phyloP scores from a whole-genome alignment of 53 echinoderm and acorn worm species.

The Echinometra lucunter region DNA sequence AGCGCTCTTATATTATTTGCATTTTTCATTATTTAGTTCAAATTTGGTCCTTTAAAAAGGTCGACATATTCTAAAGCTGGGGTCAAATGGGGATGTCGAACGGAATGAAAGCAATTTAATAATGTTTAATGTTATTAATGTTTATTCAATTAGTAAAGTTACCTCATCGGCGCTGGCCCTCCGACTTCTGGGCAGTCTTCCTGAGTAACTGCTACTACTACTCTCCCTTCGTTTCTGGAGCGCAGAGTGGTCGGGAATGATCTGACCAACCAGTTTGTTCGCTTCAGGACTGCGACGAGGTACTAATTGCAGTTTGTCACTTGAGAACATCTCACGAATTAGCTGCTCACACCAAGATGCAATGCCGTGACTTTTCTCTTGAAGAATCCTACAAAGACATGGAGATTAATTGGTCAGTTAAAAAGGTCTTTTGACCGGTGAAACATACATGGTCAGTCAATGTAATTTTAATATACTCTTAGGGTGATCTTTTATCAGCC shows the following conservation, averaged over 20 bases:
- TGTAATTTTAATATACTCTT: too few relatives aligned
- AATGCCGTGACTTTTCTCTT: constrained; percentile 94
- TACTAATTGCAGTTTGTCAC: constrained; percentile 82
- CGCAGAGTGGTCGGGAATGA: constrained; percentile 77
- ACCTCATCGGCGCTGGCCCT: constrained; percentile 76
- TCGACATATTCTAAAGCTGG: too few relatives aligned
- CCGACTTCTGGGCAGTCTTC: constrained; percentile 74
- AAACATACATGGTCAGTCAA: too few relatives aligned
- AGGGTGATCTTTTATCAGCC: too few relatives aligned
- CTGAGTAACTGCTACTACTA: constrained; percentile 63
- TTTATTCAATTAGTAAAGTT: too few relatives aligned
- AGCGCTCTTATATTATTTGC: too few relatives aligned
- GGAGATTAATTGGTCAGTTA: background rate
- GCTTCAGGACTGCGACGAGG: constrained; percentile 75
- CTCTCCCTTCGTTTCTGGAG: constrained; percentile 87
- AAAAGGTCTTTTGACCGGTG: background rate
- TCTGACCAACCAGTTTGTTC: constrained; percentile 59
- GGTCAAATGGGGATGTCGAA: too few relatives aligned
- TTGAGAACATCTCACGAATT: constrained; percentile 85
- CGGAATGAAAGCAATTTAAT: too few relatives aligned
- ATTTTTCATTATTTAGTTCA: too few relatives aligned
- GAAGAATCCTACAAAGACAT: constrained; percentile 76
- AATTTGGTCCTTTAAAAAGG: too few relatives aligned
- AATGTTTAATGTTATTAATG: too few relatives aligned
- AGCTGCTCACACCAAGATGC: constrained; percentile 99